Evolutionary conservation across 2,888 invertebrate species (phyloP).

Genomic region (Pyrgus malvae): DNA sequence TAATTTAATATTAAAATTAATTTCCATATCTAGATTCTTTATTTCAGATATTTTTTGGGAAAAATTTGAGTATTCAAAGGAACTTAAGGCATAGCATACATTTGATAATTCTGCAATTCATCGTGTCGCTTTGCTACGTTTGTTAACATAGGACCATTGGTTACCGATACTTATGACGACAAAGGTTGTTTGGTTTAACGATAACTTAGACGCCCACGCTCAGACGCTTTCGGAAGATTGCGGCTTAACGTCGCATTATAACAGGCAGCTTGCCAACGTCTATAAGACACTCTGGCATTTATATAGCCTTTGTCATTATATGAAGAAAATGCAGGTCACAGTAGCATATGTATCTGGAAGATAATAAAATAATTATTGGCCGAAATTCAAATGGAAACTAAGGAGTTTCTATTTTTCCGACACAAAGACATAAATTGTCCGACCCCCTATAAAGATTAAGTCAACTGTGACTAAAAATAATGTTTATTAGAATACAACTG

Average conservation of each 20-base stretch:
- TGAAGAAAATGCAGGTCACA: background rate
- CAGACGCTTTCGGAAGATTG: constrained; percentile 14
- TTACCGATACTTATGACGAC: background rate
- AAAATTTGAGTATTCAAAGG: too few species aligned
- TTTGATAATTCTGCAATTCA: too few species aligned
- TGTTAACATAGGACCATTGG: too few species aligned
- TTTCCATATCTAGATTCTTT: too few species aligned
- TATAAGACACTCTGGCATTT: constrained; percentile 2
- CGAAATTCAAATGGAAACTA: background rate
- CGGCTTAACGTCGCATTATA: constrained; percentile 12
- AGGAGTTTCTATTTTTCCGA: background rate
- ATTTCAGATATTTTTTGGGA: too few species aligned
- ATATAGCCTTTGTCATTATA: constrained; percentile 11
- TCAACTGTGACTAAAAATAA: background rate
- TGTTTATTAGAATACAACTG: background rate
- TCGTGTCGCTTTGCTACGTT: too few species aligned
- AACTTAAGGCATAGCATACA: too few species aligned
- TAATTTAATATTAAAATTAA: too few species aligned
- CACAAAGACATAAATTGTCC: too few species aligned
- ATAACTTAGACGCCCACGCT: constrained; percentile 13
- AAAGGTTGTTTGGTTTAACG: background rate
- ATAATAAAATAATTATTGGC: background rate
- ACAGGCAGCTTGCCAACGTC: constrained; percentile 20
- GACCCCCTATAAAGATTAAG: too few species aligned
- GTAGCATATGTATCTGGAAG: background rate